A percentile compares a stretch with the other conserved stretches of the same genome.
Conservation (phyloP, 2,888 invertebrate genomes). For the Euspilapteryx auroguttella region DNA sequence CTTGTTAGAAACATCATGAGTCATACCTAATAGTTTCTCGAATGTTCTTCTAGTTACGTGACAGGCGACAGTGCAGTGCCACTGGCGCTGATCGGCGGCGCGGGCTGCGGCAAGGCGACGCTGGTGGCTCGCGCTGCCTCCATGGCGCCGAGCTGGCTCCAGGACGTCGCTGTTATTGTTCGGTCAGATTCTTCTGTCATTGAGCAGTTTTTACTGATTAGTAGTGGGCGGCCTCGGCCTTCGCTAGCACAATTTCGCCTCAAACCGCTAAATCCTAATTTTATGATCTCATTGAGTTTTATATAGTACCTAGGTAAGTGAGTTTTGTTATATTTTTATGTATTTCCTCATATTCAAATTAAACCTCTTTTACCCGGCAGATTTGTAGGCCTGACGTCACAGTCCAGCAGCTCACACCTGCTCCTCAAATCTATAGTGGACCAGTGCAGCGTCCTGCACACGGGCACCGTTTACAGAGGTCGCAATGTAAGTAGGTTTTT, state of each 20-base stretch:
- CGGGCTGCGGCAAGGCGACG: slow-evolving; percentile 85
- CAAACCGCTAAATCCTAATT: no score
- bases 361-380: no score
- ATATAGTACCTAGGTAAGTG: no score
- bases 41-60: slow-evolving; percentile 66
- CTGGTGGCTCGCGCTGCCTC: slow-evolving; percentile 73
- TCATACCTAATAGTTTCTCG: no score
- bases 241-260: no score
- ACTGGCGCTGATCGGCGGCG: slow-evolving; percentile 73
- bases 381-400: slow-evolving; percentile 67
- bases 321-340: no score
- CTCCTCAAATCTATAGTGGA: slow-evolving; percentile 76
- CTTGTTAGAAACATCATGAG: no score
- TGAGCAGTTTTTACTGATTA: no score
- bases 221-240: no score
- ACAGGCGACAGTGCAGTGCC: slow-evolving; percentile 64
- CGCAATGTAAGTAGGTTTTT: slow-evolving; percentile 39
- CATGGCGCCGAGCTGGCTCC: slow-evolving; percentile 64
- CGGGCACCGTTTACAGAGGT: slow-evolving; percentile 67
- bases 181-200: no score
- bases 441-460: slow-evolving; percentile 71
- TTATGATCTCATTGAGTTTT: no score
- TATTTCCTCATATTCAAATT: no score
- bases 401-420: slow-evolving; percentile 68
- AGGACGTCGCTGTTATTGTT: slow-evolving; percentile 60